Percentiles rank a stretch among this genome's conserved stretches.
phyloP scores from a whole-genome alignment of 2,888 invertebrate genomes.

The Cynaeus angustus region DNA sequence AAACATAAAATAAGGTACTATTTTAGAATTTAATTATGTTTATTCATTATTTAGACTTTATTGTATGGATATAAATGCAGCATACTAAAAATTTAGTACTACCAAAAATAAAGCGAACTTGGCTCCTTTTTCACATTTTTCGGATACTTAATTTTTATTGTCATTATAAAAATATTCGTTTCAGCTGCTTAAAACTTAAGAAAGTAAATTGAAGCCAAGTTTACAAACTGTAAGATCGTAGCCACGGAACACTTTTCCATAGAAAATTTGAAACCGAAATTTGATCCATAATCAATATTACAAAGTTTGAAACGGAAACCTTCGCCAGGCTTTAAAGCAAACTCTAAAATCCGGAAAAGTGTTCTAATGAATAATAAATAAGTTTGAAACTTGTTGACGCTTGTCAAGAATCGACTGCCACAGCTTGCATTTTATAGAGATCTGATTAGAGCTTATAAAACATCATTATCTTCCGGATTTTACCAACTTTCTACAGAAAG shows the following conservation, averaged over 20 bases:
- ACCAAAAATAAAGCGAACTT: background rate
- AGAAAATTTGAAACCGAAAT: constrained; percentile 2
- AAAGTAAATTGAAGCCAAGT: background rate
- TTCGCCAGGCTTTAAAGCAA: constrained; percentile 1
- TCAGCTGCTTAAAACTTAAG: background rate
- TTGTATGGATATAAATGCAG: no score
- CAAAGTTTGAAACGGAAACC: background rate
- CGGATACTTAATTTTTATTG: constrained; percentile 4
- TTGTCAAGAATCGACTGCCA: background rate
- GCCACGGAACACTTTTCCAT: constrained; percentile 13
- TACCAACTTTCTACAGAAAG: no score
- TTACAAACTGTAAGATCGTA: background rate
- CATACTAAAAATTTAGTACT: no score
- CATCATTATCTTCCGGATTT: no score
- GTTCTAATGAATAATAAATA: constrained; percentile 18
- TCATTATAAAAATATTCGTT: constrained; percentile 14
- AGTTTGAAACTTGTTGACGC: background rate
- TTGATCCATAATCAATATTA: constrained; percentile 20
- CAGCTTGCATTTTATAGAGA: no score
- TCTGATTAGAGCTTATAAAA: no score
- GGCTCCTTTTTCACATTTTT: constrained; percentile 2
- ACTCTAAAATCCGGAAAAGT: constrained; percentile 4
- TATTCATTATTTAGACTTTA: no score
- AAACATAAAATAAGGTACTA: no score
- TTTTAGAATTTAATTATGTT: no score